Percentiles rank a stretch among this genome's conserved stretches.
These are phyloP conservation scores for Stenurella melanura DNA, from an alignment of 2,888 invertebrate species.

Conservation along the genomic window DNA sequence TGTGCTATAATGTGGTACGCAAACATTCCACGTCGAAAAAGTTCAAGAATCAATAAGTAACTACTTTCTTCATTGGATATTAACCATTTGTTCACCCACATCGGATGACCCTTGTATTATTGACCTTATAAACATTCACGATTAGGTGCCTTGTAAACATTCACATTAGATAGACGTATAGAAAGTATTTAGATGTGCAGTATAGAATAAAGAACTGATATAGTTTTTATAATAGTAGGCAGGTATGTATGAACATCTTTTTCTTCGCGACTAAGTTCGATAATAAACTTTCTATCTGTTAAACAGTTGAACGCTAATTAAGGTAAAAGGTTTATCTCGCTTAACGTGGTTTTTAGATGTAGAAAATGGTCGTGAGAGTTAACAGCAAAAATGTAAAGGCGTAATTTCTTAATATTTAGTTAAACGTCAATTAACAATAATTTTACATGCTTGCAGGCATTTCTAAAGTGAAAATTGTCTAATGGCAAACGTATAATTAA, in stretches of 20 bases:
- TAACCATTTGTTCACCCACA: conserved; percentile 19
- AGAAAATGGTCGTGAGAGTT: not conserved
- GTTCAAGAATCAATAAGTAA: conserved; percentile 7
- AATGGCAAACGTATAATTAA: too few species aligned
- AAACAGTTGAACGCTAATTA: not conserved
- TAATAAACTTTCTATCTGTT: conserved; percentile 3
- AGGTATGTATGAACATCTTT: not conserved
- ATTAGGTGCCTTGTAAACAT: conserved; percentile 24
- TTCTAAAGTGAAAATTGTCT: too few species aligned
- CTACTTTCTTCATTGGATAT: conserved; percentile 13
- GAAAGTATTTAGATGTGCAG: conserved; percentile 23
- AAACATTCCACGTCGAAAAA: conserved; percentile 11
- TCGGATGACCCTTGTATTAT: conserved; percentile 9
- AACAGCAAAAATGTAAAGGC: not conserved
- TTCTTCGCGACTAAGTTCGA: not conserved
- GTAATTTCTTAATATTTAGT: not conserved
- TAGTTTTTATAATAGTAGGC: not conserved
- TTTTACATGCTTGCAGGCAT: too few species aligned
- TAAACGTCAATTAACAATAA: not conserved
- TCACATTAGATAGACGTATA: conserved; percentile 26
- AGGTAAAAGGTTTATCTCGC: not conserved
- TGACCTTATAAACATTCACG: conserved; percentile 35
- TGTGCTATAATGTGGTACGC: conserved; percentile 3
- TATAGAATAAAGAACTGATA: conserved; percentile 8
- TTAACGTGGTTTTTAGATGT: not conserved